A percentile compares a stretch with the other conserved stretches of the same genome.
These are phyloP conservation scores for Poicephalus gulielmi DNA, from an alignment of 2,113 vertebrate genomes.

Conservation along the genomic window DNA sequence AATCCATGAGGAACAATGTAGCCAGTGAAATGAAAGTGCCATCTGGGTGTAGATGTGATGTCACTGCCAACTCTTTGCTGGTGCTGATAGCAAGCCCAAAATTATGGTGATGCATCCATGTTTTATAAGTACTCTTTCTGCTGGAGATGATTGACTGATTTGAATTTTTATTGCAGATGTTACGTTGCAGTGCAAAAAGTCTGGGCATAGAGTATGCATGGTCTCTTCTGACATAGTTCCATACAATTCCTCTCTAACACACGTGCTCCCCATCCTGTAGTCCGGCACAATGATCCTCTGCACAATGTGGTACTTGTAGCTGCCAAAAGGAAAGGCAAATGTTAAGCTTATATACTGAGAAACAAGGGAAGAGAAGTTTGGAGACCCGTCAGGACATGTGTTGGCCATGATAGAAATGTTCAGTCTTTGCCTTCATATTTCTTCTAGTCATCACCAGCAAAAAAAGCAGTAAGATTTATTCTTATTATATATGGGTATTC, in stretches of 20 bases:
- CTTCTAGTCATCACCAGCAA: constrained; percentile 37
- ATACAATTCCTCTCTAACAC: not conserved
- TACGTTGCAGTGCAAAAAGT: constrained; percentile 55
- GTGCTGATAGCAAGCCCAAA: constrained; percentile 69
- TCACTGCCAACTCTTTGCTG: constrained; percentile 70
- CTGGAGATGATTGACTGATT: constrained; percentile 68
- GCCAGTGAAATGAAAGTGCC: constrained; percentile 74
- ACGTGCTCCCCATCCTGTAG: not conserved
- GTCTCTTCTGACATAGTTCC: constrained; percentile 38
- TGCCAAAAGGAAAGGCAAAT: constrained; percentile 18
- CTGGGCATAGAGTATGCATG: constrained; percentile 33
- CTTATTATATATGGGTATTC: constrained; percentile 4
- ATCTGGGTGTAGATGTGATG: constrained; percentile 75
- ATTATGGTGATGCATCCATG: constrained; percentile 65
- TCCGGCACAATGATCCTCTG: not conserved
- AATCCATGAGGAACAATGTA: constrained; percentile 69
- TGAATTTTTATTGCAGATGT: constrained; percentile 74
- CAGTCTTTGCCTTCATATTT: constrained; percentile 16
- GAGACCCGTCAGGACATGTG: not conserved
- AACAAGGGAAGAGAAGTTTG: not conserved
- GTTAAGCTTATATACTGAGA: not conserved
- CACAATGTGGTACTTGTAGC: not conserved
- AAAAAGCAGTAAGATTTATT: constrained; percentile 38
- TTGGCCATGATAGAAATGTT: not conserved
- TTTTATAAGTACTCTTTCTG: constrained; percentile 65